Evolutionary conservation across 2,797 vertebrate genomes (phyloP).

Genomic region (Geotrypetes seraphini): DNA sequence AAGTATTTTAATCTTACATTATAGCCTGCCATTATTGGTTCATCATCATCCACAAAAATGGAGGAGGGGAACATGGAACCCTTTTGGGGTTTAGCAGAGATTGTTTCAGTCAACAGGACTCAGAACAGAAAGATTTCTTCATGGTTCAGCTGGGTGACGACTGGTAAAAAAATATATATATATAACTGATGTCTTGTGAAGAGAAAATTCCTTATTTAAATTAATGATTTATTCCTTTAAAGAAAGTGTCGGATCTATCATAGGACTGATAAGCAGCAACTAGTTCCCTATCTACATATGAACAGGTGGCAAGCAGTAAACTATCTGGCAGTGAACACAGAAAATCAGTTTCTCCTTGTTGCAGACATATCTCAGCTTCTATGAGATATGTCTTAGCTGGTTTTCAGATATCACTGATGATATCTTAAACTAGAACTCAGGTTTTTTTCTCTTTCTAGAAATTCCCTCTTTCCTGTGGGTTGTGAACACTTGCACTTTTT

Average conservation of each 20-base stretch:
- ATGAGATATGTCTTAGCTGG: constrained; percentile 39
- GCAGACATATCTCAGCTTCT: constrained; percentile 35
- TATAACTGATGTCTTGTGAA: constrained; percentile 21
- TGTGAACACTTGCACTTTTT: no score
- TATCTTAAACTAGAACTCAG: no score
- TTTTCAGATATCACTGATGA: no score
- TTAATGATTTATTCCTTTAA: constrained; percentile 52
- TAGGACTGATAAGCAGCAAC: constrained; percentile 25
- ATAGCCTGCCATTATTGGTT: constrained; percentile 8
- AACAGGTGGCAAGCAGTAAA: constrained; percentile 12
- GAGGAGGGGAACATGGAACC: background rate
- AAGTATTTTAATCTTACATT: constrained; percentile 15
- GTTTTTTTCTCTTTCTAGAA: constrained; percentile 40
- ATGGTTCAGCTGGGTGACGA: constrained; percentile 8
- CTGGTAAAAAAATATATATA: constrained; percentile 22
- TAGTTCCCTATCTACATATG: constrained; percentile 51
- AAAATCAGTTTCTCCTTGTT: constrained; percentile 32
- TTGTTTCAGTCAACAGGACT: background rate
- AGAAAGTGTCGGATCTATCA: constrained; percentile 35
- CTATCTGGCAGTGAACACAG: constrained; percentile 38
- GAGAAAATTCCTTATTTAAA: constrained; percentile 40
- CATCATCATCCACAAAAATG: constrained; percentile 6
- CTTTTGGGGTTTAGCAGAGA: constrained; percentile 1
- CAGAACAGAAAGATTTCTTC: constrained; percentile 6
- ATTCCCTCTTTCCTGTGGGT: constrained; percentile 11